These are phyloP conservation scores for Abramis brama DNA, from an alignment of 2,113 vertebrate genomes.

Conservation along the genomic window DNA sequence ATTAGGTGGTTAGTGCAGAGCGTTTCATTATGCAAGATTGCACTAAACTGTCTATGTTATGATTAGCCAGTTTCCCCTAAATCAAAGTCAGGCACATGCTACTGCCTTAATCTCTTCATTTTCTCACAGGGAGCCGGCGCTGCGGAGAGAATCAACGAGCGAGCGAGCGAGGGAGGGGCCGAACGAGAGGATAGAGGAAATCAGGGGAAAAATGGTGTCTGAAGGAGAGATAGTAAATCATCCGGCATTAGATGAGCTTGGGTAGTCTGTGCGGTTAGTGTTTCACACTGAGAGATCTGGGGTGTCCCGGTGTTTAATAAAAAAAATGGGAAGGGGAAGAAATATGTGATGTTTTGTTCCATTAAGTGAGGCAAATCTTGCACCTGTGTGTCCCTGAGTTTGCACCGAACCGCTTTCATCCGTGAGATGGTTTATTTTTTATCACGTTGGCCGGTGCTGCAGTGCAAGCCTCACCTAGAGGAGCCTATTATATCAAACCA, in stretches of 20 bases:
- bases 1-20: slow-evolving; percentile 75
- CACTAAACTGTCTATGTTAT: slow-evolving; percentile 78
- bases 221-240: slow-evolving; percentile 52
- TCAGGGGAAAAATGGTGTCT: slow-evolving; percentile 40
- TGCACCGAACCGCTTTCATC: slow-evolving; percentile 64
- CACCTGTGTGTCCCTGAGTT: slow-evolving; percentile 64
- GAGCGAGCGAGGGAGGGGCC: slow-evolving; percentile 23
- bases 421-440: slow-evolving; percentile 48
- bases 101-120: slow-evolving; percentile 73
- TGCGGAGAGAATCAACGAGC: slow-evolving; percentile 42
- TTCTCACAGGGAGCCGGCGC: slow-evolving; percentile 53
- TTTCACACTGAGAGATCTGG: slow-evolving; percentile 60
- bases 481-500: slow-evolving; percentile 84
- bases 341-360: slow-evolving; percentile 63
- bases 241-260: slow-evolving; percentile 58
- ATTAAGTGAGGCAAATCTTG: slow-evolving; percentile 64
- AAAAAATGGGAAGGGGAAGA: slow-evolving; percentile 15
- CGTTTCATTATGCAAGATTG: slow-evolving; percentile 79
- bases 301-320: slow-evolving; percentile 37
- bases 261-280: slow-evolving; percentile 60
- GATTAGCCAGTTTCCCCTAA: slow-evolving; percentile 71
- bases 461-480: slow-evolving; percentile 77
- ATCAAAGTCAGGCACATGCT: slow-evolving; percentile 64
- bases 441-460: slow-evolving; percentile 47
- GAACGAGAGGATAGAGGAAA: slow-evolving; percentile 28